Conservation (phyloP, 2,888 invertebrate genomes). For the Tiliacea aurago region DNA sequence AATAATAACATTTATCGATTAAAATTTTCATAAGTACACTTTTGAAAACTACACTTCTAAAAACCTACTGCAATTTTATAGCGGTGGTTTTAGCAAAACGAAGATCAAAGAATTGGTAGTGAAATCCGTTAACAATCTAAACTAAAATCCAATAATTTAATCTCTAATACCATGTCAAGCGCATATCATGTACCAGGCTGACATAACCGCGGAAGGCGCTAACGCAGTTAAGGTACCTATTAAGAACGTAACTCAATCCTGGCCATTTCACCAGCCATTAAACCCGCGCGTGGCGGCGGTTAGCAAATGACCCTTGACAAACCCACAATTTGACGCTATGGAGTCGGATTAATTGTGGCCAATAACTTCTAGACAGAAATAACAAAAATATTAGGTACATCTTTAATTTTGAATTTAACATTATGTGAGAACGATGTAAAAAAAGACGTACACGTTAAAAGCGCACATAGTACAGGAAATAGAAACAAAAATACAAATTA, state of each 20-base stretch:
- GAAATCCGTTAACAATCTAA: neutral
- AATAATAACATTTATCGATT: no score
- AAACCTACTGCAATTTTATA: no score
- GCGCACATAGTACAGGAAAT: no score
- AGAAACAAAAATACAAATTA: no score
- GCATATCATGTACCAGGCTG: constrained; percentile 9
- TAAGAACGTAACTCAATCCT: constrained; percentile 33
- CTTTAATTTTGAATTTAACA: no score
- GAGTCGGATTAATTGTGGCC: constrained; percentile 12
- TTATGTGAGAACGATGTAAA: no score
- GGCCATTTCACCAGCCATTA: constrained; percentile 45
- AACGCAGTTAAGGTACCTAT: constrained; percentile 21
- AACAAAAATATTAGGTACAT: no score
- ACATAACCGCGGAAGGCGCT: constrained; percentile 9
- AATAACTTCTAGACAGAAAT: constrained; percentile 7
- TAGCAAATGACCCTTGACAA: constrained; percentile 46
- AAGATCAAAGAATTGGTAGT: neutral
- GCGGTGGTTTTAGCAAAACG: neutral
- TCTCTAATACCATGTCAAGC: neutral
- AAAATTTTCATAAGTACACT: no score
- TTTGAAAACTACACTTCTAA: no score
- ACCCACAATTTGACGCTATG: constrained; percentile 42
- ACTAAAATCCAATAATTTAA: neutral
- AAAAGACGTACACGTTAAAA: no score
- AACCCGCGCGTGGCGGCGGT: constrained; percentile 11